A percentile compares a stretch with the other conserved stretches of the same genome.
Conservation (phyloP, 2,113 vertebrate species). For the Platichthys flesus region DNA sequence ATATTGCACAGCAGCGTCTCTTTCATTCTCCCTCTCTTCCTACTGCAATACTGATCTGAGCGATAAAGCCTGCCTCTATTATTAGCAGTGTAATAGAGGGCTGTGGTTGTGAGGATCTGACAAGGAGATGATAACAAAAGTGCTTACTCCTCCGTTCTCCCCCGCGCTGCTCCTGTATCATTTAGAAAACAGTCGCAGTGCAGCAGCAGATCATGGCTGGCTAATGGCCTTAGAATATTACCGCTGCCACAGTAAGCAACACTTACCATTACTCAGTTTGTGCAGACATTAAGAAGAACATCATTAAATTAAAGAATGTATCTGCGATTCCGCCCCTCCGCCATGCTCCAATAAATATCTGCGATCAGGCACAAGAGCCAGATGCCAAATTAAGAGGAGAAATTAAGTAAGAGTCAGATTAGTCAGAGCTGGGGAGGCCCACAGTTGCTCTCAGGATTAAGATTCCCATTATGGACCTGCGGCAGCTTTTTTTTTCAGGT, state of each 20-base stretch:
- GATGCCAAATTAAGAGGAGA: constrained; percentile 28
- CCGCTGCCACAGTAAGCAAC: constrained; percentile 63
- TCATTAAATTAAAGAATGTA: constrained; percentile 51
- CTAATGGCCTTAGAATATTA: constrained; percentile 71
- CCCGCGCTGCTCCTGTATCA: constrained; percentile 64
- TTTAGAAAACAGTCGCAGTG: constrained; percentile 70
- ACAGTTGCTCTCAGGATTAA: constrained; percentile 23
- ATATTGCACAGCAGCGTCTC: constrained; percentile 39
- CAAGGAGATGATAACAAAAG: constrained; percentile 76
- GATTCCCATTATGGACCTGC: constrained; percentile 22
- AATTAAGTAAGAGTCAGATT: constrained; percentile 32
- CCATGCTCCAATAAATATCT: constrained; percentile 40
- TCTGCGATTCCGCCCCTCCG: constrained; percentile 21
- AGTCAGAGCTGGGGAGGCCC: constrained; percentile 12
- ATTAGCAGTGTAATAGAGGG: constrained; percentile 72
- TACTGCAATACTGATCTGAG: constrained; percentile 53
- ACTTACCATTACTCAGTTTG: constrained; percentile 69
- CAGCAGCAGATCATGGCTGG: constrained; percentile 55
- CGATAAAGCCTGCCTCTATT: constrained; percentile 69
- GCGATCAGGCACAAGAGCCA: constrained; percentile 23
- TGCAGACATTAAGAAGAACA: constrained; percentile 50
- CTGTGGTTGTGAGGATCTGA: constrained; percentile 67
- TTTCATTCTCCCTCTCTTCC: constrained; percentile 44
- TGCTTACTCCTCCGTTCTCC: constrained; percentile 70
- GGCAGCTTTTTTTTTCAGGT: constrained; percentile 37